Evolutionary conservation across 2,797 vertebrate species (phyloP), one percentile per base, ranked within the genome.

Genomic region (Leptatherina wallacei): DNA sequence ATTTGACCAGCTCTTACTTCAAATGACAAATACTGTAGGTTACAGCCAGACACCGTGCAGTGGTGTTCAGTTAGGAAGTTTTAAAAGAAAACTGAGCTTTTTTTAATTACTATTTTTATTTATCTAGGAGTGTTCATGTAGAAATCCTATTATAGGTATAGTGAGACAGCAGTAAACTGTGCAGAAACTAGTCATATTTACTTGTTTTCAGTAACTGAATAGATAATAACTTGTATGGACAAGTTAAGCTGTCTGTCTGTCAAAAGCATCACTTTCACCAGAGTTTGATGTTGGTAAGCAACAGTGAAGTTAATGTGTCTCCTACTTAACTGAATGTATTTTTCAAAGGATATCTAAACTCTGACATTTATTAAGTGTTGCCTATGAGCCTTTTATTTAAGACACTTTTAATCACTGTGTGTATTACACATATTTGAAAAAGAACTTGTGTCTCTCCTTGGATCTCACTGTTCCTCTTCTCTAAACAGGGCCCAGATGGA

Each of bases 401-500:
- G 58, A 44, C 2, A n/a, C 2, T 51, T 66, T 14, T 33, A 54
- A 20, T 32, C 18, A 7, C 11, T 44, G 64, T 1, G 20, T 1
- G 16, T 2, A 13, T 14, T 12, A 38, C 32, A 42, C 29, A 10
- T 47, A 14, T 57, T 44, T 12, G 54, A n/a, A 49, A 38, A 1
- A 38, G 62, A 33, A 6, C 12, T 4, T 40, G 9, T 9, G 0
- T 11, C 30, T 0, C 36, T 66, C 33, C 69, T 80, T 68, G 65
- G 74, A 73, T 65, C 57, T 90, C 55, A 81, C 51, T 47, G 54
- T 65, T 72, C 9, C 57, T 88, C 75, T 82, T 85, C 59, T 65
- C 83, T 67, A 29, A 92, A 94, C 91, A 99, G 98, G 98, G 98
- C 70, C 97, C 98, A 0, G 98, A 99, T 92, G 98, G 98, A 92